Base-by-base conservation (phyloP, 1,140 invertebrate species). In the Drosophila azteca region DNA sequence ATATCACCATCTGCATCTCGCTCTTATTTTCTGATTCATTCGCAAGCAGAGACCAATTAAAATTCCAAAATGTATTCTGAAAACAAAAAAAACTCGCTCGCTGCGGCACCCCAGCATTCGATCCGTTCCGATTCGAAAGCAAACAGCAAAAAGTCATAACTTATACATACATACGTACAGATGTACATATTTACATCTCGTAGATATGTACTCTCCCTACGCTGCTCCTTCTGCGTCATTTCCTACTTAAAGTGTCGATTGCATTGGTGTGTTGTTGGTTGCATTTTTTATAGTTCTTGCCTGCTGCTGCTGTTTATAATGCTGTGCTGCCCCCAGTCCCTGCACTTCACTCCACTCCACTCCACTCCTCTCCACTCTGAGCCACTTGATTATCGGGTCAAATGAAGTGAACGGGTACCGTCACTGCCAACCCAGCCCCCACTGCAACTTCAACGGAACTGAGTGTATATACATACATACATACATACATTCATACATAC, bases 221-320 rank as follows among this genome's bases (percentile, higher is more conserved):
- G 13, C 48, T 67, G 65, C 46, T 45, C 29, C 58, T 48, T 9
- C 8, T 31, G 60, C 54, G 63, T 64, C 64, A 79, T 83, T 83
- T 79, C 72, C 80, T 78, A 83, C 82, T 61, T 75, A 75, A 70
- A 61, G 74, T 68, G 8, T 67, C 68, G 70, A 79, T 84, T 83
- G 77, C 70, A 49, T n/a, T 72, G 49, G 39, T 77, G 26, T 29
- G 6, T 29, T 64, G 61, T 71, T 44, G 65, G 63, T 58, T 61
- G 73, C 61, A 66, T 66, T 66, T 46, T 50, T 44, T 50, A 49
- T 22, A 35, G 29, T 60, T 0, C 24, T 5, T 26, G 59, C 53
- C 43, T 55, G 60, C 66, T 51, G 52, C 60, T 72, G 39, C 59
- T 53, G 45, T 41, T 24, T 43, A 52, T 7, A 2, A 0, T 29